Conservation (phyloP, 2,113 vertebrate species). For the Gasterosteus nipponicus region DNA sequence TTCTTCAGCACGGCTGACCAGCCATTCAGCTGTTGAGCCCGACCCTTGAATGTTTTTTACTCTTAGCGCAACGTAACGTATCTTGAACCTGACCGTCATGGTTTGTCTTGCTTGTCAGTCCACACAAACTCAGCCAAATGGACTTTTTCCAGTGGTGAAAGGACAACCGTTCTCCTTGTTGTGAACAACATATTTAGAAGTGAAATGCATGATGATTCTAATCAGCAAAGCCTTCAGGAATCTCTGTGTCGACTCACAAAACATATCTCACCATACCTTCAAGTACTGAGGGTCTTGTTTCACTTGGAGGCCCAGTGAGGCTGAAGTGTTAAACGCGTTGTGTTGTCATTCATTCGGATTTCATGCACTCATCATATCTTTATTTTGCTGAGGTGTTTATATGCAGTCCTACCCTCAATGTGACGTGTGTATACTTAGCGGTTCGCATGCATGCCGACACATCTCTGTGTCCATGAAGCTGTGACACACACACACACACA, state of each 20-base stretch:
- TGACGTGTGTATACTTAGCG: constrained; percentile 25
- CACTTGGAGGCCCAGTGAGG: background rate
- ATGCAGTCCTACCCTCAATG: constrained; percentile 15
- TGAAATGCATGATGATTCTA: background rate
- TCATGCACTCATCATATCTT: constrained; percentile 16
- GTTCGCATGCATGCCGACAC: constrained; percentile 6
- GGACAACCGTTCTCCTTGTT: background rate
- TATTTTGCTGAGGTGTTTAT: background rate
- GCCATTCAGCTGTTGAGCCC: background rate
- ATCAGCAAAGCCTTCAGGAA: background rate
- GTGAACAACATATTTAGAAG: background rate
- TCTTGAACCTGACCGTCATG: background rate
- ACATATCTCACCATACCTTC: constrained; percentile 17
- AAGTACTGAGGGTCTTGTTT: constrained; percentile 13
- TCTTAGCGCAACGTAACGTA: background rate
- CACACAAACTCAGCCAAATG: background rate
- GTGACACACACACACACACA: constrained; percentile 12
- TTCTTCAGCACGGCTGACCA: background rate
- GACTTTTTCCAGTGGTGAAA: background rate
- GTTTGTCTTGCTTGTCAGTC: background rate
- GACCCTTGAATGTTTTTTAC: background rate
- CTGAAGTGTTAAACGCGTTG: constrained; percentile 15
- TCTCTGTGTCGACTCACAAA: constrained; percentile 21
- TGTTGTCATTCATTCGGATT: constrained; percentile 15
- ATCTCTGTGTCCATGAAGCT: constrained; percentile 21